Conservation (phyloP, 1,140 invertebrate species). For the Aphelinus certus region DNA sequence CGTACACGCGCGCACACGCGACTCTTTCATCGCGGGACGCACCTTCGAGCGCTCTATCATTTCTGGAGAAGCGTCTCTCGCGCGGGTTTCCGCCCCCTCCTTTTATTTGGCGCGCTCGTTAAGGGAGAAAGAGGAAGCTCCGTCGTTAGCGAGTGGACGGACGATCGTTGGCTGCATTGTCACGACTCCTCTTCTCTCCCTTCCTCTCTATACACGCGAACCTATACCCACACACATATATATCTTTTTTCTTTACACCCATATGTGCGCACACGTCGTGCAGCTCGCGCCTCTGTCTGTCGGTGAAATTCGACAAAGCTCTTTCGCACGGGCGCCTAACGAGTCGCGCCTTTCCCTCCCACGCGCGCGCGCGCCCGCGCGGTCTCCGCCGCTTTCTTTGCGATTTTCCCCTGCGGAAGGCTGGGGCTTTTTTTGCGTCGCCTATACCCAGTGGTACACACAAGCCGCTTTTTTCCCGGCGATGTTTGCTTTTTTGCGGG, state of each 20-base stretch:
- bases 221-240: too few relatives aligned
- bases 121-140: constrained; percentile 11
- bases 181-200: constrained; percentile 4
- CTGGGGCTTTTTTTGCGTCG: too few relatives aligned
- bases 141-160: not conserved
- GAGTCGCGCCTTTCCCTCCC: constrained; percentile 2
- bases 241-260: too few relatives aligned
- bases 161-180: constrained; percentile 9
- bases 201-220: too few relatives aligned
- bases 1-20: too few relatives aligned
- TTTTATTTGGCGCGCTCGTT: constrained; percentile 4
- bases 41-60: not conserved
- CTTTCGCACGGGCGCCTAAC: not conserved
- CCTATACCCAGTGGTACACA: too few relatives aligned
- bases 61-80: not conserved
- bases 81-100: not conserved
- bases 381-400: too few relatives aligned
- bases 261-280: too few relatives aligned
- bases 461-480: not conserved
- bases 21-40: too few relatives aligned
- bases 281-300: too few relatives aligned
- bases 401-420: too few relatives aligned
- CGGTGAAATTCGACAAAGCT: not conserved
- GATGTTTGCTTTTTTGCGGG: constrained; percentile 20
- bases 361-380: not conserved